phyloP scores from a whole-genome alignment of 1,140 invertebrate genomes.

The Apis dorsata region DNA sequence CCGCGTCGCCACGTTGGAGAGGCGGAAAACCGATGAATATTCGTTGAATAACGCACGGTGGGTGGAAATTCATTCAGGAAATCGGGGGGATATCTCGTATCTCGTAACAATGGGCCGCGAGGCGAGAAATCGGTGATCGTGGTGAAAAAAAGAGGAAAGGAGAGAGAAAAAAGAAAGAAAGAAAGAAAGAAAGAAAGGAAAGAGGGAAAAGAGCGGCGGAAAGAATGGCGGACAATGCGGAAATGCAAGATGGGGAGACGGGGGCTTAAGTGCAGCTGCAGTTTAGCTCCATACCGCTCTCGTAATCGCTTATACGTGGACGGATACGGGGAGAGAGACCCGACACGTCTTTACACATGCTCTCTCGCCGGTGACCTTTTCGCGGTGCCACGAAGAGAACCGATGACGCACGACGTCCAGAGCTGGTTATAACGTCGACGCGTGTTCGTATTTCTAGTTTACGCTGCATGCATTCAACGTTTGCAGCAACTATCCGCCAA shows the following conservation, averaged over 20 bases:
- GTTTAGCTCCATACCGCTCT: slow-evolving; percentile 27
- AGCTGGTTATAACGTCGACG: background rate
- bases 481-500: no score
- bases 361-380: slow-evolving; percentile 49
- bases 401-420: slow-evolving; percentile 22
- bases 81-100: background rate
- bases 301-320: slow-evolving; percentile 39
- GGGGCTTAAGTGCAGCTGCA: slow-evolving; percentile 34
- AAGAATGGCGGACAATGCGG: slow-evolving; percentile 49
- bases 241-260: slow-evolving; percentile 33
- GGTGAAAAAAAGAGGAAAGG: background rate
- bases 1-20: no score
- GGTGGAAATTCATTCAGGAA: slow-evolving; percentile 28
- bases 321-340: slow-evolving; percentile 22
- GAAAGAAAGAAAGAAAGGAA: background rate
- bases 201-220: background rate
- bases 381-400: slow-evolving; percentile 20
- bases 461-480: no score
- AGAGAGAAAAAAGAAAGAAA: background rate
- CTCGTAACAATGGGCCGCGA: background rate
- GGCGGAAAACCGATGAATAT: no score
- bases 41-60: background rate
- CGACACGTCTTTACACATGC: slow-evolving; percentile 2
- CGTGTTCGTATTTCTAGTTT: background rate
- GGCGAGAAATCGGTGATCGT: slow-evolving; percentile 35